A percentile compares a stretch with the other conserved stretches of the same genome.
Evolutionary conservation across 2,888 invertebrate species (phyloP).

Genomic region (Drosophila quinaria): DNA sequence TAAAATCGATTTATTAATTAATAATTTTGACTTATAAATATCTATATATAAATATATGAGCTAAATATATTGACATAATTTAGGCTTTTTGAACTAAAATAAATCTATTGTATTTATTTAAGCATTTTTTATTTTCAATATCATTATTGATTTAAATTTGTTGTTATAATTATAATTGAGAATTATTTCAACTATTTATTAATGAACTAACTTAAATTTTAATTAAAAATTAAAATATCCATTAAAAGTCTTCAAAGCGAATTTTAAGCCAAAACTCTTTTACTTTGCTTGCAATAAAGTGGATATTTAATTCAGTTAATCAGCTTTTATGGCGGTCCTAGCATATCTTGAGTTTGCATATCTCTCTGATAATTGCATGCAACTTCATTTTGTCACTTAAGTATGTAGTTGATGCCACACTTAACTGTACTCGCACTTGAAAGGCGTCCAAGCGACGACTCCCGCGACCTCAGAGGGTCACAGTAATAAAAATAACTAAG

Average conservation of each 20-base stretch:
- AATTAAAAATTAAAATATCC: no score
- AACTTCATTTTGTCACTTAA: conserved; percentile 25
- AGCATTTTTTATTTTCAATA: no score
- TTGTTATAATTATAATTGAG: no score
- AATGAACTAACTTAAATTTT: no score
- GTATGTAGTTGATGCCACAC: conserved; percentile 17
- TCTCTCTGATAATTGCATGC: conserved; percentile 14
- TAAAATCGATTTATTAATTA: no score
- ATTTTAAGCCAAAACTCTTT: background rate
- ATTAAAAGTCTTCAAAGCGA: background rate
- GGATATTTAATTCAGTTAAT: background rate
- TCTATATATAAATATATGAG: no score
- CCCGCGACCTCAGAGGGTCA: conserved; percentile 47
- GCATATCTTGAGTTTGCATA: background rate
- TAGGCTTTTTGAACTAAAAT: no score
- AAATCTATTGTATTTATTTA: no score
- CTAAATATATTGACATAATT: no score
- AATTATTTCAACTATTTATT: no score
- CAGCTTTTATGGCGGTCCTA: background rate
- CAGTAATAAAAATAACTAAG: conserved; percentile 60
- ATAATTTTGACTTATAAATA: no score
- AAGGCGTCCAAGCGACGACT: conserved; percentile 37
- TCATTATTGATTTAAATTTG: no score
- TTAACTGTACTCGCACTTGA: conserved; percentile 35
- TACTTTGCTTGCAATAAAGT: background rate